Conservation (phyloP, 2,797 vertebrate genomes). For the Lophotriccus pileatus region DNA sequence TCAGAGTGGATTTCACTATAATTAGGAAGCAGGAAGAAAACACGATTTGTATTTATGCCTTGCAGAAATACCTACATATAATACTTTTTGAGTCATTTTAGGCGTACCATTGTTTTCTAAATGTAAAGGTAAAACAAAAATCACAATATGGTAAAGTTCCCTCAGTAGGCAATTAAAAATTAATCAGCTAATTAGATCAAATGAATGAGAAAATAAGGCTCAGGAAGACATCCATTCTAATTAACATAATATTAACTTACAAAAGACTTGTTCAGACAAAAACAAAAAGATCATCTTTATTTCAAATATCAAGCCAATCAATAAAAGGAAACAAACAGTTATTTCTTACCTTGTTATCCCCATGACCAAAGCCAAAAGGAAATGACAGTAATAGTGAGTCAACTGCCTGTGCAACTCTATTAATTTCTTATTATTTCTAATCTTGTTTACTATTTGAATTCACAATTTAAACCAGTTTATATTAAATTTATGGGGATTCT, state of each 20-base stretch:
- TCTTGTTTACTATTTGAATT: constrained; percentile 19
- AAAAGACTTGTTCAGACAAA: constrained; percentile 28
- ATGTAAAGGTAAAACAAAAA: constrained; percentile 45
- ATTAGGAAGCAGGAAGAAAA: constrained; percentile 41
- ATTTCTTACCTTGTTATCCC: constrained; percentile 59
- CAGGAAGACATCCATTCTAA: constrained; percentile 50
- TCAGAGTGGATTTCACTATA: not conserved
- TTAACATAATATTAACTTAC: constrained; percentile 53
- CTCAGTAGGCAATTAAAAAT: constrained; percentile 59
- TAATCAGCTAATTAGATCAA: constrained; percentile 55
- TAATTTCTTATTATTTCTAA: constrained; percentile 44
- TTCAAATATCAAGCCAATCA: constrained; percentile 35
- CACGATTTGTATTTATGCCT: constrained; percentile 10
- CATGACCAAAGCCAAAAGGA: constrained; percentile 51
- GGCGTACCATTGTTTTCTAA: constrained; percentile 4
- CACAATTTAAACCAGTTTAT: not conserved
- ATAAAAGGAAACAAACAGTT: constrained; percentile 50
- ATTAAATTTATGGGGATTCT: not conserved
- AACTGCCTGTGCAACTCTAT: constrained; percentile 1
- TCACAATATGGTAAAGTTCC: constrained; percentile 40
- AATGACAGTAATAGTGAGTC: constrained; percentile 35
- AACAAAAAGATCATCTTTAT: not conserved
- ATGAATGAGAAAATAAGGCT: constrained; percentile 55
- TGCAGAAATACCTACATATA: not conserved
- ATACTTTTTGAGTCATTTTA: not conserved